phyloP scores from a whole-genome alignment of 2,888 invertebrate species.

The Drosophila ochracea region DNA sequence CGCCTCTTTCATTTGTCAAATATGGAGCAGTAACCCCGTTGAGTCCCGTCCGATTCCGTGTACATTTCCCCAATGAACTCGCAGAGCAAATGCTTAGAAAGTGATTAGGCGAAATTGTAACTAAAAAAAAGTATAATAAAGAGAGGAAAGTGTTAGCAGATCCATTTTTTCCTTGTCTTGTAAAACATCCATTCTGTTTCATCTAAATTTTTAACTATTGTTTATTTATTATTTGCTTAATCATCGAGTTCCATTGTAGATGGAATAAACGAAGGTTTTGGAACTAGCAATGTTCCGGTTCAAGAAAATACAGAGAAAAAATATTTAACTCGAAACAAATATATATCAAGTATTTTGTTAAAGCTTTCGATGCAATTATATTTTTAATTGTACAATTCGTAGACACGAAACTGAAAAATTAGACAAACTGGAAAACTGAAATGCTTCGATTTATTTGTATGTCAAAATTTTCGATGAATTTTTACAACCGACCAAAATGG shows the following conservation, averaged over 20 bases:
- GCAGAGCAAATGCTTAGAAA: slow-evolving; percentile 20
- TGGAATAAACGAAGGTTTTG: too few species aligned
- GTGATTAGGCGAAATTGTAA: slow-evolving; percentile 30
- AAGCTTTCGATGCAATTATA: background rate
- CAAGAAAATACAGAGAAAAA: background rate
- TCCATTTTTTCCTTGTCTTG: background rate
- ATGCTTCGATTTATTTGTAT: background rate
- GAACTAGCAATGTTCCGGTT: too few species aligned
- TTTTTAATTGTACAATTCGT: background rate
- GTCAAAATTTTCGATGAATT: background rate
- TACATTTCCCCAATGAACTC: slow-evolving; percentile 11
- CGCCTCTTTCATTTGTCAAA: slow-evolving; percentile 52
- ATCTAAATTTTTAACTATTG: too few species aligned
- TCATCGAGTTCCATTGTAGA: too few species aligned
- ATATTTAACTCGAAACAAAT: background rate
- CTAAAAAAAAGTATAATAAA: background rate
- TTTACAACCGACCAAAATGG: background rate
- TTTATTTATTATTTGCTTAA: too few species aligned
- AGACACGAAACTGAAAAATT: too few species aligned
- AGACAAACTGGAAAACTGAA: background rate
- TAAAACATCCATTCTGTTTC: background rate
- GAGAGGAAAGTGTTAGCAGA: background rate
- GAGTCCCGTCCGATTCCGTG: slow-evolving; percentile 6
- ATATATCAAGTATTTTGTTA: background rate
- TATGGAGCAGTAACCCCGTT: slow-evolving; percentile 21